Evolutionary conservation across 2,113 vertebrate genomes (phyloP).

Genomic region (Apistogramma diplotaenia): DNA sequence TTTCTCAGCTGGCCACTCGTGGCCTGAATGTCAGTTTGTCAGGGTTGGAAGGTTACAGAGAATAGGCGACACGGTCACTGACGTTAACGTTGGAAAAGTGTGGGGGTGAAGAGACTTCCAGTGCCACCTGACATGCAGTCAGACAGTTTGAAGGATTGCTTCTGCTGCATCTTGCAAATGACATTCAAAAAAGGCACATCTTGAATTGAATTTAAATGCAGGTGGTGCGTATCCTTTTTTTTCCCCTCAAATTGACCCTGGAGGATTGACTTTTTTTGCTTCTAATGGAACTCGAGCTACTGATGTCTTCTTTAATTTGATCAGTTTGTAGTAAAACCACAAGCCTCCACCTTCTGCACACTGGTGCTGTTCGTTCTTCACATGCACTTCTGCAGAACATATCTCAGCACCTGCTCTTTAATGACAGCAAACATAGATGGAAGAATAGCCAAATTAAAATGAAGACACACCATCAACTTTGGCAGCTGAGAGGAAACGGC

Average conservation of each 20-base stretch:
- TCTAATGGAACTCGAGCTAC: conserved; percentile 65
- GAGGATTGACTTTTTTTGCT: conserved; percentile 52
- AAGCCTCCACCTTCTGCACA: conserved; percentile 34
- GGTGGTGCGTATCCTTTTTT: conserved; percentile 39
- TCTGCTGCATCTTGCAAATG: conserved; percentile 33
- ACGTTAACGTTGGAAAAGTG: neutral
- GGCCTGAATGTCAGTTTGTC: neutral
- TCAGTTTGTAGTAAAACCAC: conserved; percentile 64
- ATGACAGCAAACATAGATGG: conserved; percentile 61
- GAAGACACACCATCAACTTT: conserved; percentile 48
- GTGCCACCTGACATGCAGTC: neutral
- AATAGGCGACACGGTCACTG: neutral
- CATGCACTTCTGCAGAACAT: conserved; percentile 61
- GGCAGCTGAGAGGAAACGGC: conserved; percentile 55
- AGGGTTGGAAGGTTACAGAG: neutral
- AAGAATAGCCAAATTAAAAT: conserved; percentile 56
- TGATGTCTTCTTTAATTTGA: conserved; percentile 71
- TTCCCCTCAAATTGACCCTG: conserved; percentile 33
- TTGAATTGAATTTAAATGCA: conserved; percentile 53
- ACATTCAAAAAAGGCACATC: conserved; percentile 6
- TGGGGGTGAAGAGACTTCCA: neutral
- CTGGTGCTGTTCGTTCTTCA: conserved; percentile 41
- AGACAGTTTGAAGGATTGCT: neutral
- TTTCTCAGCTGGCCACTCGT: neutral
- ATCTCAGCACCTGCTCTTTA: conserved; percentile 77